A percentile compares a stretch with the other conserved stretches of the same genome.
Conservation (phyloP, 2,797 vertebrate genomes). For the Gephyroberyx darwinii region DNA sequence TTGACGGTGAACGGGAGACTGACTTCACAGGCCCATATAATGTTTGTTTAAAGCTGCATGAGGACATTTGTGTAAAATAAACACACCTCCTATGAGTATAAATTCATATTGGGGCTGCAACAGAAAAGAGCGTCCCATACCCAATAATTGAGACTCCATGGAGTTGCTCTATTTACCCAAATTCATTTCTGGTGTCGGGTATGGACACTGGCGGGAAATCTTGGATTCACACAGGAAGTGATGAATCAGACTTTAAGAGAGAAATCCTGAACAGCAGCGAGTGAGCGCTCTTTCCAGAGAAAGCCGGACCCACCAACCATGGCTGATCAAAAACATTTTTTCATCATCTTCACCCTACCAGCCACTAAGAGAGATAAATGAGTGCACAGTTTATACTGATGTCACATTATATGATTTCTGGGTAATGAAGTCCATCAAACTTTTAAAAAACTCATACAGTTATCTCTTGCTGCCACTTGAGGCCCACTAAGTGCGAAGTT, state of each 20-base stretch:
- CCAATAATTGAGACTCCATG: too few relatives aligned
- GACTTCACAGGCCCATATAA: conserved; percentile 4
- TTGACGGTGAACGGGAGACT: not conserved
- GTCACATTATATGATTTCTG: too few relatives aligned
- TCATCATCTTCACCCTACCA: not conserved
- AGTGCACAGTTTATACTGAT: too few relatives aligned
- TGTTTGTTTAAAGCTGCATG: not conserved
- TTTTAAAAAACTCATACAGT: too few relatives aligned
- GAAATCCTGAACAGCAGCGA: not conserved
- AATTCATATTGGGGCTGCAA: too few relatives aligned
- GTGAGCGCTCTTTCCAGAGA: conserved; percentile 4
- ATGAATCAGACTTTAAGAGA: not conserved
- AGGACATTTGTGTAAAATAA: not conserved
- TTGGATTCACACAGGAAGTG: not conserved
- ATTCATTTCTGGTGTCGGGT: not conserved
- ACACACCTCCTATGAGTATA: too few relatives aligned
- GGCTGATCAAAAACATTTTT: too few relatives aligned
- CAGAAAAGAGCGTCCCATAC: not conserved
- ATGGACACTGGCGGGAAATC: not conserved
- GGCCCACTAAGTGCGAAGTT: too few relatives aligned
- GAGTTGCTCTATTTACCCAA: not conserved
- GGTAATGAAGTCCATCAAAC: too few relatives aligned
- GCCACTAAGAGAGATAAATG: too few relatives aligned
- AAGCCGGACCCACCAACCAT: not conserved
- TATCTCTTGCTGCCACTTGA: too few relatives aligned